These are phyloP conservation scores for Argyresthia albistria DNA, from an alignment of 2,888 invertebrate species.

Conservation along the genomic window DNA sequence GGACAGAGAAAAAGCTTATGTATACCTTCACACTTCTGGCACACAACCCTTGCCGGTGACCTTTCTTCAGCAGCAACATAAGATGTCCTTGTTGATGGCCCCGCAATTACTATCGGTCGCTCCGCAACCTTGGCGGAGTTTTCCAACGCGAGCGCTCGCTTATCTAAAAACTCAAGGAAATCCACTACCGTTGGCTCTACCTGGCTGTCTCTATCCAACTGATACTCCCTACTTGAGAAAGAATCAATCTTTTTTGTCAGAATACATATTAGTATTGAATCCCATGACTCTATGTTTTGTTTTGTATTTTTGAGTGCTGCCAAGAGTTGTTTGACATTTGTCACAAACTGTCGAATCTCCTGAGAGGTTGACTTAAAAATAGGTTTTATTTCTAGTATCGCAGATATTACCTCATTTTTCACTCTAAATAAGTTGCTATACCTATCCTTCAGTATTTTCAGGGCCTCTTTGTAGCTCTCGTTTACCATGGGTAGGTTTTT, in stretches of 20 bases:
- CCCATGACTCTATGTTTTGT: conserved; percentile 1
- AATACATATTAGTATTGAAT: neutral
- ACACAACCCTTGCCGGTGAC: too few relatives aligned
- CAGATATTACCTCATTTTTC: conserved; percentile 1
- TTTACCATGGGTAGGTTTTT: conserved; percentile 7
- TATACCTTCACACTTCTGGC: too few relatives aligned
- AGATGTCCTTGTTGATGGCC: too few relatives aligned
- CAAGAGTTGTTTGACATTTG: conserved; percentile 4
- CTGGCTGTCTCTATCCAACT: too few relatives aligned
- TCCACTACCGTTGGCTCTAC: too few relatives aligned
- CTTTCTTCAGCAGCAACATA: too few relatives aligned
- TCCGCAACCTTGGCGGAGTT: too few relatives aligned
- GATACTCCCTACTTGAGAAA: too few relatives aligned
- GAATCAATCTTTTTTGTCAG: neutral
- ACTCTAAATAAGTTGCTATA: conserved; percentile 5
- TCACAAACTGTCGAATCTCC: conserved; percentile 2
- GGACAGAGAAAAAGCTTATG: too few relatives aligned
- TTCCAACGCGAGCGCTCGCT: too few relatives aligned
- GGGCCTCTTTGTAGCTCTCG: conserved; percentile 1
- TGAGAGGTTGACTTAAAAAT: neutral
- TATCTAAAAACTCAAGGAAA: too few relatives aligned
- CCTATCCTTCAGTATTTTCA: conserved; percentile 2
- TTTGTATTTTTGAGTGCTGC: conserved; percentile 2
- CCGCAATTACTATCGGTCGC: too few relatives aligned
- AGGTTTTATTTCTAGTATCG: conserved; percentile 4